These are phyloP conservation scores for Euzetes globulus DNA, from an alignment of 2,888 invertebrate species.

Conservation along the genomic window DNA sequence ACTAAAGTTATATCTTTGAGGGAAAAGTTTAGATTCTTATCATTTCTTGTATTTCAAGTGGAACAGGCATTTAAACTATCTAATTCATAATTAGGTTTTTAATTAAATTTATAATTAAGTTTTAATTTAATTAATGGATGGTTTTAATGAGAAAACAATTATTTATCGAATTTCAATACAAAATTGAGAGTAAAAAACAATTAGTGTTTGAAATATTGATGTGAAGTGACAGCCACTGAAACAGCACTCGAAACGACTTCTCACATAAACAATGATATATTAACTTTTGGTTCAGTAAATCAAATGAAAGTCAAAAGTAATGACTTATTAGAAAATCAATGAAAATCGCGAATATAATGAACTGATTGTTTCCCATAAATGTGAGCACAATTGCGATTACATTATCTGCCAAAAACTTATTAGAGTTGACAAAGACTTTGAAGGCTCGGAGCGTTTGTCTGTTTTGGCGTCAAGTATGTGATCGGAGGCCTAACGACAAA, in stretches of 20 bases:
- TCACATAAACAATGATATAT: not conserved
- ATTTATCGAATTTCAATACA: too few relatives aligned
- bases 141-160: not conserved
- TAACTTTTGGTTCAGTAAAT: not conserved
- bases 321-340: not conserved
- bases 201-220: not conserved
- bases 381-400: not conserved
- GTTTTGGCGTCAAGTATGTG: too few relatives aligned
- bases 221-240: not conserved
- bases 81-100: not conserved
- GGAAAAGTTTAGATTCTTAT: not conserved
- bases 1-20: too few relatives aligned
- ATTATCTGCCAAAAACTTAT: not conserved
- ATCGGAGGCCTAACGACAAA: not conserved
- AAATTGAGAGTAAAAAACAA: not conserved
- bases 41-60: not conserved
- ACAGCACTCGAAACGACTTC: not conserved
- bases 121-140: not conserved
- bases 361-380: not conserved
- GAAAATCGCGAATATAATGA: not conserved
- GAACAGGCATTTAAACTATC: too few relatives aligned
- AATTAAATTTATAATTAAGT: not conserved
- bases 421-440: not conserved
- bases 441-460: not conserved
- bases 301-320: not conserved